A percentile compares a stretch with the other conserved stretches of the same genome.
Evolutionary conservation across 2,113 vertebrate species (phyloP).

Genomic region (Pristiophorus japonicus): DNA sequence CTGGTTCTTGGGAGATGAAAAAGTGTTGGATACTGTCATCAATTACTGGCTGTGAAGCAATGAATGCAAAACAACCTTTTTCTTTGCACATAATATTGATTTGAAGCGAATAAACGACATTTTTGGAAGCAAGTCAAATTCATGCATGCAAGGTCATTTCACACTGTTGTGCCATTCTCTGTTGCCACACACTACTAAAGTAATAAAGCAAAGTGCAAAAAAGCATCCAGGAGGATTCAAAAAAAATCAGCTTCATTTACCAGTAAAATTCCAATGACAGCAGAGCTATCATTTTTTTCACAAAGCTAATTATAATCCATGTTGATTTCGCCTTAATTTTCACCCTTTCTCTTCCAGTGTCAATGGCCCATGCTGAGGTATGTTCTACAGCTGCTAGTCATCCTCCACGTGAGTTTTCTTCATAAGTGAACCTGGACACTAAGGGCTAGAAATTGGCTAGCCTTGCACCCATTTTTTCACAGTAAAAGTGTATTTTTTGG

Average conservation of each 20-base stretch:
- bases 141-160: not conserved
- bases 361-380: not conserved
- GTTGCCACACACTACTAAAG: not conserved
- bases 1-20: not conserved
- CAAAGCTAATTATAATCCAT: not conserved
- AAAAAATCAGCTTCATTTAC: not conserved
- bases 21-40: not conserved
- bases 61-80: not conserved
- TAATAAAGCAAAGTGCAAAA: not conserved
- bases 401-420: not conserved
- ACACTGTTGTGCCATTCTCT: not conserved
- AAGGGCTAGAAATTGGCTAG: too few relatives aligned
- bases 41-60: not conserved
- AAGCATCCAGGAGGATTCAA: not conserved
- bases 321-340: not conserved
- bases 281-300: not conserved
- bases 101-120: not conserved
- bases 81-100: conserved; percentile 1
- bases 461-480: too few relatives aligned
- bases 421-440: too few relatives aligned
- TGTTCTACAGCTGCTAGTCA: not conserved
- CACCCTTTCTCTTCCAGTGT: not conserved
- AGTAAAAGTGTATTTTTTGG: too few relatives aligned
- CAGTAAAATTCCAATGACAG: not conserved
- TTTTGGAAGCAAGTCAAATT: not conserved